Base-by-base conservation (phyloP, 2,113 vertebrate species). In the Solenodon paradoxus region DNA sequence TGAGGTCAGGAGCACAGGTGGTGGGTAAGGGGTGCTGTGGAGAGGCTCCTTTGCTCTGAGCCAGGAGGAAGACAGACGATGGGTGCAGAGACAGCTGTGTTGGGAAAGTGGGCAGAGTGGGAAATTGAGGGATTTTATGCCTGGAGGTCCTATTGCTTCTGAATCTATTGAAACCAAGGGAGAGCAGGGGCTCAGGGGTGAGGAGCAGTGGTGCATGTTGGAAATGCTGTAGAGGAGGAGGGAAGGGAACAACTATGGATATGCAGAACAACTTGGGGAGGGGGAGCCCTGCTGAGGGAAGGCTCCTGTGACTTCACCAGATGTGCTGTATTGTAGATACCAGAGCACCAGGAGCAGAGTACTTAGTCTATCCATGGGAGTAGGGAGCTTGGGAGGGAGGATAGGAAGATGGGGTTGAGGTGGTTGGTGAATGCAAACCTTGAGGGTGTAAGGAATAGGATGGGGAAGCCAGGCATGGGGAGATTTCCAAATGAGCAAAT, bases 331-430 rank as follows among this genome's bases (percentile, higher is more conserved):
- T 30, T 28, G 0, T 24, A 57, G 47, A 77, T 45, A 45, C 59
- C 40, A 17, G 40, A 72, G 61, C 55, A 24, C 24, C 26, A 4
- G 77, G 69, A n/a, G 40, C 35, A 24, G 0, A 7, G 9, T 32
- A 7, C 0, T 40, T 57, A 53, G 1, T 51, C 20, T 57, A 40
- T n/a, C 42, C n/a, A 3, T 1, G 9, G 64, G 1, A n/a, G n/a
- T n/a, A n/a, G 61, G 51, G 42, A 16, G 40, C 13, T 7, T 7
- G 0, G 8, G 20, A 42, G 51, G 51, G 47, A 61, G 59, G 51
- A 49, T n/a, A 45, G 11, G 42, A 4, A 63, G 42, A 17, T 28
- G 4, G 19, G n/a, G 11, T 1, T 40, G 71, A 35, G 63, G 53
- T 3, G n/a, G n/a, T n/a, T n/a, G n/a, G n/a, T n/a, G n/a, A n/a